Evolutionary conservation across 2,797 vertebrate genomes (phyloP).

Genomic region (Cossypha dichroa): DNA sequence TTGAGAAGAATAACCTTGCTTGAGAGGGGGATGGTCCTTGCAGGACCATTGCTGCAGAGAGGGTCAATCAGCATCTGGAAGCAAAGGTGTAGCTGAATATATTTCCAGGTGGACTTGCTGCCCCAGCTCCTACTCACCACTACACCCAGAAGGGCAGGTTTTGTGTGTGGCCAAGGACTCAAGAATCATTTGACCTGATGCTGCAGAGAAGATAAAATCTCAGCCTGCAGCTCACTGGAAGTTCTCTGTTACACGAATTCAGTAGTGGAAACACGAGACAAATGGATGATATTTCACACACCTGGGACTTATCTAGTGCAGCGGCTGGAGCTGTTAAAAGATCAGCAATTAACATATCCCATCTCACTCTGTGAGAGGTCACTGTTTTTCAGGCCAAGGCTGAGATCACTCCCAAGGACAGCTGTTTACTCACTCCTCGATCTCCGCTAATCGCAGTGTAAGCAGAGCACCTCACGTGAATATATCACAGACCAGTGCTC

Average conservation of each 20-base stretch:
- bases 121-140: neutral
- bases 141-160: neutral
- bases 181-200: neutral
- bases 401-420: conserved; percentile 4
- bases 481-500: neutral
- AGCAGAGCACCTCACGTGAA: neutral
- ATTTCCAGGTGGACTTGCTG: neutral
- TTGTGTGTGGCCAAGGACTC: neutral
- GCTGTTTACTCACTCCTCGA: neutral
- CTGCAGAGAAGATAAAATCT: conserved; percentile 12
- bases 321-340: neutral
- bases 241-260: conserved; percentile 12
- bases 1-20: neutral
- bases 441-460: neutral
- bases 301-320: neutral
- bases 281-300: conserved; percentile 39
- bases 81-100: neutral
- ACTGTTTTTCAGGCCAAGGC: neutral
- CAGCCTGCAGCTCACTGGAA: neutral
- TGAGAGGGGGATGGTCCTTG: neutral
- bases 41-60: neutral
- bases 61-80: neutral
- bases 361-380: neutral
- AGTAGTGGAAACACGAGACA: neutral
- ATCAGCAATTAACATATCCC: conserved; percentile 9